These are phyloP conservation scores for Cavia porcellus DNA, from an alignment of 2,113 vertebrate genomes.

Conservation along the genomic window DNA sequence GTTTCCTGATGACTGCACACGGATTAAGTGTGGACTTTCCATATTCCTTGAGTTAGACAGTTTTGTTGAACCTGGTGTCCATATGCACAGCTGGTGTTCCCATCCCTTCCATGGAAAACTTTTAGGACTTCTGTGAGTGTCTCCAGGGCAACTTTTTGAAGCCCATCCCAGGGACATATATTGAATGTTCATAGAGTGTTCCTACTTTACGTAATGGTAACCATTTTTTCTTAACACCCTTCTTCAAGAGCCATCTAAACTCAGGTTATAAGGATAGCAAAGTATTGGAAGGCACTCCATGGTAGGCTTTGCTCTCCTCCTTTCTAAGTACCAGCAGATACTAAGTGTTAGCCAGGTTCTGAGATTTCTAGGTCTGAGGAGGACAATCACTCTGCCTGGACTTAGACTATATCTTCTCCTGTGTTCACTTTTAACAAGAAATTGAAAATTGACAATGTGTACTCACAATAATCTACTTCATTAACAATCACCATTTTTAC, in stretches of 20 bases:
- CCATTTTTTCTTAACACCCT: slow-evolving; percentile 94
- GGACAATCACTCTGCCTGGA: fast-evolving
- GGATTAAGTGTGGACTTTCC: slow-evolving; percentile 93
- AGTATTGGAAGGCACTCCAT: fast-evolving
- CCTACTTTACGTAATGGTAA: slow-evolving; percentile 93
- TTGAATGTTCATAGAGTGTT: slow-evolving; percentile 95
- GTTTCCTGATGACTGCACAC: slow-evolving; percentile 92
- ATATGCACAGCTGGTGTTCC: slow-evolving; percentile 93
- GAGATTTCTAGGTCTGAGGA: background rate
- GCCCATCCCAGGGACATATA: slow-evolving; percentile 38
- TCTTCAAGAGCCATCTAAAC: slow-evolving; percentile 92
- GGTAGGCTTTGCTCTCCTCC: background rate
- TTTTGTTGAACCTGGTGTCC: slow-evolving; percentile 95
- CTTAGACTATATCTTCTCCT: too few relatives aligned
- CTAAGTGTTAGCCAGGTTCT: too few relatives aligned
- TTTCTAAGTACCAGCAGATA: too few relatives aligned
- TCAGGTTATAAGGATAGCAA: background rate
- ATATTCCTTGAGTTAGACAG: slow-evolving; percentile 94
- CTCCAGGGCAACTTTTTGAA: slow-evolving; percentile 71
- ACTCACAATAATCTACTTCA: background rate
- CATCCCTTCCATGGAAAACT: slow-evolving; percentile 95
- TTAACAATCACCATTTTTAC: background rate
- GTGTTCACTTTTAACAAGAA: background rate
- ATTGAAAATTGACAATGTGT: background rate
- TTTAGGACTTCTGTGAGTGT: slow-evolving; percentile 94